phyloP scores from a whole-genome alignment of 2,888 invertebrate species.

The Athalia circularis region DNA sequence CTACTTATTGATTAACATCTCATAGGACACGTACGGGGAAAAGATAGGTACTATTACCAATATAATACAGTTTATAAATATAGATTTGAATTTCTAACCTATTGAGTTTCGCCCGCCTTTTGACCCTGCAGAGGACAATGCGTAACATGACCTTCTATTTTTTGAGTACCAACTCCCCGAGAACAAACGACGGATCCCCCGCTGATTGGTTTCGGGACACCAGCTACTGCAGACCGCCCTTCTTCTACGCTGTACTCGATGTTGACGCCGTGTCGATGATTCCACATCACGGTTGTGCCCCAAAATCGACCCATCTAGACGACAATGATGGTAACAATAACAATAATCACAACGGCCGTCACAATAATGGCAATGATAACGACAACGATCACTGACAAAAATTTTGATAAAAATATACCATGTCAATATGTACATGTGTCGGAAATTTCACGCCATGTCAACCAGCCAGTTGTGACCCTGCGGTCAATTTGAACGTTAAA shows the following conservation, averaged over 20 bases:
- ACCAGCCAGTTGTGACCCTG: no score
- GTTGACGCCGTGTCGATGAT: no score
- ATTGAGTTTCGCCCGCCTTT: slow-evolving; percentile 15
- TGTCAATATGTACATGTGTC: not conserved
- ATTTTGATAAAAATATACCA: not conserved
- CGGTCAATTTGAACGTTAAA: no score
- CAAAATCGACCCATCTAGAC: no score
- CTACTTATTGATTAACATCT: slow-evolving; percentile 22
- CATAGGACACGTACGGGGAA: not conserved
- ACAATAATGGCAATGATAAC: no score
- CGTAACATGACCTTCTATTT: slow-evolving; percentile 19
- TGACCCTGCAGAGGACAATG: slow-evolving; percentile 16
- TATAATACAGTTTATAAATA: not conserved
- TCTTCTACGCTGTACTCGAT: no score
- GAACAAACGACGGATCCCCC: slow-evolving; percentile 1
- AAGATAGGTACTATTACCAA: not conserved
- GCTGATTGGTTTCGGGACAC: slow-evolving; percentile 9
- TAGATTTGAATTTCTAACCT: slow-evolving; percentile 27
- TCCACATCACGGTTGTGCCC: no score
- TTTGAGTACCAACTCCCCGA: slow-evolving; percentile 24
- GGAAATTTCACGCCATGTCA: no score
- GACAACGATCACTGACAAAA: no score
- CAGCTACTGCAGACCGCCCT: no score
- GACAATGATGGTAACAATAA: no score
- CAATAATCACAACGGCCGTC: no score